Percentiles rank a stretch among this genome's conserved stretches.
phyloP scores from a whole-genome alignment of 1,140 invertebrate species.

The Oscheius sp. region DNA sequence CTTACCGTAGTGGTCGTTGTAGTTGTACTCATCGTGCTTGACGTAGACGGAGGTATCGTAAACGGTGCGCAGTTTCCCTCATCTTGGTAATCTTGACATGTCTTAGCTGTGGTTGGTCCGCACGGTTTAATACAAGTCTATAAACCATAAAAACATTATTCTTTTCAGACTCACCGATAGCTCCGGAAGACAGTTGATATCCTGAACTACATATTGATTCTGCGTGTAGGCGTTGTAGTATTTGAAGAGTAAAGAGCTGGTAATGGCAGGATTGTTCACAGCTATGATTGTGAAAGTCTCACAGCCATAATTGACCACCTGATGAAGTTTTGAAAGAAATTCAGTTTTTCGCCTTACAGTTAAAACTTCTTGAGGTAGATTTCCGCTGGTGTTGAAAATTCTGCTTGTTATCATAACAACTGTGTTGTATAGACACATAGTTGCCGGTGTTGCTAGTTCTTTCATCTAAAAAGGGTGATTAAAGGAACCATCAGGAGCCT shows the following conservation, averaged over 20 bases:
- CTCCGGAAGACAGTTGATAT: slow-evolving; percentile 32
- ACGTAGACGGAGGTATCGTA: slow-evolving; percentile 10
- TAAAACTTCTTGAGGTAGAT: not conserved
- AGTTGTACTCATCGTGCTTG: slow-evolving; percentile 9
- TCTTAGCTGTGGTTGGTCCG: not conserved
- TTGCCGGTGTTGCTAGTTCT: not conserved
- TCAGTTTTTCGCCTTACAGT: slow-evolving; percentile 12
- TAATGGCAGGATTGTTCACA: slow-evolving; percentile 34
- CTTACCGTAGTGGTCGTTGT: not conserved
- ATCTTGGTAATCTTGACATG: slow-evolving; percentile 11
- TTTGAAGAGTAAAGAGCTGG: slow-evolving; percentile 7
- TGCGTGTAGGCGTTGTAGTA: slow-evolving; percentile 12
- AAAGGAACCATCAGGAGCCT: not conserved
- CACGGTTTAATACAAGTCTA: slow-evolving; percentile 32
- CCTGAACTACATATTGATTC: slow-evolving; percentile 23
- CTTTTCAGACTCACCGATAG: not conserved
- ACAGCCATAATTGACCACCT: slow-evolving; percentile 11
- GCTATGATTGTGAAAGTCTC: slow-evolving; percentile 29
- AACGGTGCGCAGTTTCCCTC: slow-evolving; percentile 3
- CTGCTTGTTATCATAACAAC: slow-evolving; percentile 42
- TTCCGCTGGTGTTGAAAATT: slow-evolving; percentile 28
- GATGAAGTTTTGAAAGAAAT: not conserved
- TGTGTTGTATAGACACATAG: slow-evolving; percentile 35
- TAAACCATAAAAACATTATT: not conserved
- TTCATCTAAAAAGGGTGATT: slow-evolving; percentile 28